Base-by-base conservation (phyloP, 2,113 vertebrate species). In the Scytalopus superciliaris region DNA sequence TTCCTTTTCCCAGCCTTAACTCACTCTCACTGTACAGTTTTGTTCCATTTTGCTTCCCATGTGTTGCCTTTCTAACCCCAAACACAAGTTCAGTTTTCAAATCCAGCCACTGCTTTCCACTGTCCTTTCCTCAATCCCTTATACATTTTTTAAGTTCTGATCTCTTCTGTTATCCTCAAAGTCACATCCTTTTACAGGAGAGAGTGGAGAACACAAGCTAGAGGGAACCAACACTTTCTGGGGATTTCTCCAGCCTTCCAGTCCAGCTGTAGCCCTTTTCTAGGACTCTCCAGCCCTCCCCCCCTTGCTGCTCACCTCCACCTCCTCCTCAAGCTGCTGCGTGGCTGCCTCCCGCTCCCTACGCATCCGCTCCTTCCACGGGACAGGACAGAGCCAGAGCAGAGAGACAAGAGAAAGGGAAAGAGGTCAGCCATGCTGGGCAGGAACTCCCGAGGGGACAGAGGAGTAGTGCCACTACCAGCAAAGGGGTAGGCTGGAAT, bases 281-380 rank as follows among this genome's bases (percentile, higher is more conserved):
- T 69, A 40, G 1, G 9, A 6, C 59, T 90, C 53, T 77, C 9
- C 63, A 73, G 5, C 47, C 81, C 89, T 40, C 55, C 81, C 79
- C 79, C 6, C 69, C 31, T 0, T 17, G 50, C 84, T 79, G 96
- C 98, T 99, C 98, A 99, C 98, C 99, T 99, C 98, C 1, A 97
- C 98, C 96, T 99, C 98, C 98, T 98, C 98, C 97, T 99, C 98
- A 93, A 98, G 98, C 90, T 98, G 98, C 91, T 98, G 98, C 18
- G 97, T 98, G 94, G 98, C 98, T 96, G 98, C 98, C 97, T 99
- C 98, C 66, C 97, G 98, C 96, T 99, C 98, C 98, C 98, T 98
- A 70, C 98, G 98, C 98, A 98, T 98, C 91, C 95, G 97, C 98
- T 99, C 98, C 99, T 99, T 98, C 97, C 98, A 30, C 2, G 35